Conservation (phyloP, 2,888 invertebrate genomes). For the Stegana nigrithorax region DNA sequence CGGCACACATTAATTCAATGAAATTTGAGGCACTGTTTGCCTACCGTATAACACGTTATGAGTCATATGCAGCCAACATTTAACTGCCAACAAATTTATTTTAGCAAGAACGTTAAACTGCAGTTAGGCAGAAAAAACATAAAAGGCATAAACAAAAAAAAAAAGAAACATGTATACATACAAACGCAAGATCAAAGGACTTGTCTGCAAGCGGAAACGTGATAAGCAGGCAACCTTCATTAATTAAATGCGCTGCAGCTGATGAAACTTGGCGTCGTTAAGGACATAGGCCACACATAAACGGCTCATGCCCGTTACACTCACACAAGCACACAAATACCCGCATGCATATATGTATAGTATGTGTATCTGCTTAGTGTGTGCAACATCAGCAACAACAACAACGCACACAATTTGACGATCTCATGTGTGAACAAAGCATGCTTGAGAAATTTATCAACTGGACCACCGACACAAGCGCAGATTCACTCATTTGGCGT, state of each 20-base stretch:
- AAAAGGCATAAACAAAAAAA: too few relatives aligned
- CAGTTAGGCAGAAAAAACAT: too few relatives aligned
- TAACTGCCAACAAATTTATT: conserved; percentile 1
- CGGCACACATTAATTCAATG: too few relatives aligned
- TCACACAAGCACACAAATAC: conserved; percentile 16
- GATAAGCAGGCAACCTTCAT: conserved; percentile 51
- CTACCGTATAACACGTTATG: too few relatives aligned
- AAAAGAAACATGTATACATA: too few relatives aligned
- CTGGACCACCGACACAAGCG: too few relatives aligned
- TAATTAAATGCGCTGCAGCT: conserved; percentile 43
- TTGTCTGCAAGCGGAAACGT: conserved; percentile 38
- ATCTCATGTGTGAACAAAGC: not conserved
- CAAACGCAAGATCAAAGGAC: conserved; percentile 35
- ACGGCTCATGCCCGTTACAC: too few relatives aligned
- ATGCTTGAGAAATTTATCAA: not conserved
- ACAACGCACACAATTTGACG: not conserved
- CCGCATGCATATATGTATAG: too few relatives aligned
- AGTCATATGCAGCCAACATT: too few relatives aligned
- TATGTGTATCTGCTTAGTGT: not conserved
- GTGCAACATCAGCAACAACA: not conserved
- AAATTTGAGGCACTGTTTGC: too few relatives aligned
- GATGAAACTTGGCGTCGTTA: too few relatives aligned
- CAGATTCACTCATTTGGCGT: not conserved
- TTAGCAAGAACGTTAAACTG: too few relatives aligned
- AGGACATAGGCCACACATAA: conserved; percentile 15